Evolutionary conservation across 1,140 invertebrate species (phyloP), one percentile per base, ranked within the genome.

Genomic region (Bradynema listronoti): DNA sequence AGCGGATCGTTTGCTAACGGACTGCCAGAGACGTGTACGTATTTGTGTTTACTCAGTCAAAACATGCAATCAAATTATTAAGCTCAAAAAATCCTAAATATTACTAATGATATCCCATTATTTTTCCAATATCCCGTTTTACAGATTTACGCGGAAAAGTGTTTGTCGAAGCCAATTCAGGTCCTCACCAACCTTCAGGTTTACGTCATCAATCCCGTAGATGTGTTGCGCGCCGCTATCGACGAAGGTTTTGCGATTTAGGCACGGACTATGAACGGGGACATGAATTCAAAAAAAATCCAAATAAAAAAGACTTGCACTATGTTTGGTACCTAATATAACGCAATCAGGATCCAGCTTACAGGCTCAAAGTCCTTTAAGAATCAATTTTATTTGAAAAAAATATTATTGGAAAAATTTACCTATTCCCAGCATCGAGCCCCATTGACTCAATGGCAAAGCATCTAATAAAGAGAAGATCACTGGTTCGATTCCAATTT

Each of bases 141-240:
- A 1, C 33, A 61, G 50, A 42, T 68, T 11, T 56, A 42, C 54
- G 49, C 43, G 27, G 75, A 75, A 36, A 42, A 53, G 22, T 53
- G 56, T 32, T 51, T 75, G 9, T 36, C 46, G 9, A 56, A 63
- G 19, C 63, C 58, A 29, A 58, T 65, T 41, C 58, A 64, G 45
- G 59, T 74, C 16, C 42, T 77, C 4, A 77, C 74, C 4, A 72
- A 71, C 16, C 60, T 77, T 29, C 75, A 77, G 55, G 67, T 78
- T 4, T 71, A 78, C 46, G 67, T 78, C 34, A 45, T 77, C n/a
- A 77, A 77, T 65, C 75, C 72, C 2, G 73, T 77, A 16, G 74
- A 77, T 61, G 56, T 70, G n/a, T 58, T 77, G 56, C 54, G 75
- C 43, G 72, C 76, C 2, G 66, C 68, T 16, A 63, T 77, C 63